These are phyloP conservation scores for Ellobius talpinus DNA, from an alignment of 2,113 vertebrate species.

Conservation along the genomic window DNA sequence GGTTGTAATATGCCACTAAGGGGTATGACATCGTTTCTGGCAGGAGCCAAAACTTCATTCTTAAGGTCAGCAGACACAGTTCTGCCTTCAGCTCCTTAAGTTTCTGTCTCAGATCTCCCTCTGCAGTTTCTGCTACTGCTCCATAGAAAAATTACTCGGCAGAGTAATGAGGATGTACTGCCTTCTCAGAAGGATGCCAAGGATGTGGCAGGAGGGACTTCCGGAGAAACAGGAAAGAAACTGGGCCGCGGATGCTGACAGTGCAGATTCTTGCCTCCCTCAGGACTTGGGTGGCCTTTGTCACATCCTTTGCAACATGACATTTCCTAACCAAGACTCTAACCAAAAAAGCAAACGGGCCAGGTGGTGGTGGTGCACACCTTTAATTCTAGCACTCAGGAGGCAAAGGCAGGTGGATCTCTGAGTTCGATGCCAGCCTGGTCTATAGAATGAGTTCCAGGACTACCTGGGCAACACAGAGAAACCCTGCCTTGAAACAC, in stretches of 20 bases:
- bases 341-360: conserved; percentile 91
- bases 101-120: conserved; percentile 92
- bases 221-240: conserved; percentile 92
- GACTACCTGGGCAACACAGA: background rate
- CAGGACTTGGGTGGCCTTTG: conserved; percentile 92
- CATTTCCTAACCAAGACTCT: conserved; percentile 92
- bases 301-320: conserved; percentile 91
- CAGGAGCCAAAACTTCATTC: conserved; percentile 92
- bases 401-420: too few relatives aligned
- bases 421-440: too few relatives aligned
- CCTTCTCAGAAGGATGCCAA: conserved; percentile 96
- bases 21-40: conserved; percentile 91
- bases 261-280: conserved; percentile 91
- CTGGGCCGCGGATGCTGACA: conserved; percentile 93
- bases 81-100: conserved; percentile 93
- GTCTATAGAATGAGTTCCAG: too few relatives aligned
- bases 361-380: background rate
- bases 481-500: background rate
- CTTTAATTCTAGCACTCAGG: background rate
- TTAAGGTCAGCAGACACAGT: conserved; percentile 85
- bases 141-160: conserved; percentile 88
- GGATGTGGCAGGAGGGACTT: conserved; percentile 90
- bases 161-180: conserved; percentile 96
- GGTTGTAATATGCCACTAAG: conserved; percentile 94
- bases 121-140: conserved; percentile 94